Base-by-base conservation (phyloP, 2,113 vertebrate genomes). In the Junco hyemalis region DNA sequence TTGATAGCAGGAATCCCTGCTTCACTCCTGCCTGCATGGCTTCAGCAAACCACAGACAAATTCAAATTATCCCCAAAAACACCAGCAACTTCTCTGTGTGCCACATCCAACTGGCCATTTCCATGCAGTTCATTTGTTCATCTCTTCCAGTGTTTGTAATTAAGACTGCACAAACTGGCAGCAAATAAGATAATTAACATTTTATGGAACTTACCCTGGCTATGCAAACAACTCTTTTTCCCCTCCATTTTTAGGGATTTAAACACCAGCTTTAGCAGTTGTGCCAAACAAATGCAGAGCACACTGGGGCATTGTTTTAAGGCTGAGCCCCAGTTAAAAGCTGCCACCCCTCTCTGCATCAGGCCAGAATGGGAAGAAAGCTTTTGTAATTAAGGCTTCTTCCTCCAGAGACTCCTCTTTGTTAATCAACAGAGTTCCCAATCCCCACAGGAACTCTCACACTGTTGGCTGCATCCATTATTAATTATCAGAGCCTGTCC, bases 361-460 rank as follows among this genome's bases (percentile, higher is more conserved):
- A 51, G 12, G 65, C 86, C 80, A 94, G 93, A 89, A 72, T 11
- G 82, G 84, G 83, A 90, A 71, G 59, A 54, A 31, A 63, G 78
- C 86, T 90, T 88, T 72, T 76, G 66, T 97, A 96, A 97, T 97
- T 96, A 97, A 86, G 84, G 94, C 69, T 61, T 69, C 40, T 74
- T 86, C 95, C 96, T 97, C 96, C 80, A 79, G 96, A 96, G 96
- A 92, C 80, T 84, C 82, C 89, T 65, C 95, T 96, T 92, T 95
- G 96, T 96, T 97, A 96, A 97, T 95, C 96, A 97, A 84, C 86
- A 23, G 57, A 95, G 92, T 51, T 89, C 73, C 90, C 54, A 78
- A 94, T 92, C 69, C 96, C 93, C 73, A 21, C 20, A 81, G 96
- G 95, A 95, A 36, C 90, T 70, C 88, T 38, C 13, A 86, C 74